Conservation (phyloP, 2,888 invertebrate species). For the Venustoraphidia nigricollis region DNA sequence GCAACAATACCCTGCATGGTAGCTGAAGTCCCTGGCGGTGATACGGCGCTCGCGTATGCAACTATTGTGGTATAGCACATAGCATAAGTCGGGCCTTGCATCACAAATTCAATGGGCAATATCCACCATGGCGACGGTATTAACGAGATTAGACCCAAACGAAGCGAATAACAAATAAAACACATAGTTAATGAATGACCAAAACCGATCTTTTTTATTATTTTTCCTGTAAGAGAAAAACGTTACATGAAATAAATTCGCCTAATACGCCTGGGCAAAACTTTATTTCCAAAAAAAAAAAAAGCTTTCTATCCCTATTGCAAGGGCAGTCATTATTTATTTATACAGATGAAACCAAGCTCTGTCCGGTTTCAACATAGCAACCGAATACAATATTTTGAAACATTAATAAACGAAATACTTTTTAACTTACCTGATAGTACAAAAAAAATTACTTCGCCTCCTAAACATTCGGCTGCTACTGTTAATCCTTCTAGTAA, state of each 20-base stretch:
- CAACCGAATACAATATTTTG: no score
- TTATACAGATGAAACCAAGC: neutral
- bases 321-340: no score
- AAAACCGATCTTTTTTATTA: slow-evolving; percentile 64
- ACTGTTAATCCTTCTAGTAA: slow-evolving; percentile 65
- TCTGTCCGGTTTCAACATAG: neutral
- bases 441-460: slow-evolving; percentile 64
- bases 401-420: neutral
- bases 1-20: slow-evolving; percentile 76
- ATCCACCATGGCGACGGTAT: slow-evolving; percentile 71
- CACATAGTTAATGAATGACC: slow-evolving; percentile 63
- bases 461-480: slow-evolving; percentile 63
- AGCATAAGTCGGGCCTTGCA: slow-evolving; percentile 80
- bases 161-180: slow-evolving; percentile 57
- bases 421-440: slow-evolving; percentile 37
- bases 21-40: slow-evolving; percentile 52
- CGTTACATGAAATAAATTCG: neutral
- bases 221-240: slow-evolving; percentile 40
- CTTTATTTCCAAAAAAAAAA: no score
- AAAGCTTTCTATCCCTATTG: no score
- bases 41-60: slow-evolving; percentile 36
- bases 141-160: slow-evolving; percentile 60
- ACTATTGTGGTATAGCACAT: slow-evolving; percentile 72
- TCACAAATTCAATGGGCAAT: slow-evolving; percentile 59
- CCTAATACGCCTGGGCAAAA: no score